These are phyloP conservation scores for Zosterops pallidus DNA, from an alignment of 2,113 vertebrate species.

Conservation along the genomic window DNA sequence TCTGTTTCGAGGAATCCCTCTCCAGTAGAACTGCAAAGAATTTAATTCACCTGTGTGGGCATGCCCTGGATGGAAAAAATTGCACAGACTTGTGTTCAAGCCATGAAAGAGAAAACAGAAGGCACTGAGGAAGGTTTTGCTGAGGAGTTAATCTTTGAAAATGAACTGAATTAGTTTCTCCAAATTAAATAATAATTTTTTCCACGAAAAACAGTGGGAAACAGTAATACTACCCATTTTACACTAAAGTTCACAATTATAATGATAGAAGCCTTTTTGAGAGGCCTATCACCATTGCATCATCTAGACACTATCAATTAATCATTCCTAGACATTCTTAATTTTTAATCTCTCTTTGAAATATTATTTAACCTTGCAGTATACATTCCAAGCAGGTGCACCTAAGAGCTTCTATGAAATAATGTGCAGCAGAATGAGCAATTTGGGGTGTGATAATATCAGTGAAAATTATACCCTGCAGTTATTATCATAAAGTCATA, in stretches of 20 bases:
- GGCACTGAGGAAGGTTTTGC: background rate
- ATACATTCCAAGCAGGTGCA: background rate
- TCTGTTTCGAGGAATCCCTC: background rate
- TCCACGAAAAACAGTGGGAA: background rate
- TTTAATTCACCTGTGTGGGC: background rate
- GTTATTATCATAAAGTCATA: constrained; percentile 37
- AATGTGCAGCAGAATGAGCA: background rate
- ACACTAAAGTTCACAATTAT: background rate
- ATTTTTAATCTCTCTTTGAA: background rate
- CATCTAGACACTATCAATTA: background rate
- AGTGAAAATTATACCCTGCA: constrained; percentile 28
- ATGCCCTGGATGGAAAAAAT: background rate
- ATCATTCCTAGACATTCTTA: background rate
- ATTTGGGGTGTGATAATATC: constrained; percentile 22
- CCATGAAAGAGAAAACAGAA: background rate
- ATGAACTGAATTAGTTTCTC: background rate
- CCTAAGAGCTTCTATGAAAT: background rate
- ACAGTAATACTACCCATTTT: background rate
- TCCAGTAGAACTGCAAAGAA: background rate
- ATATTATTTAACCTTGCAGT: background rate
- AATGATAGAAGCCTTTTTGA: background rate
- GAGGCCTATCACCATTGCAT: background rate
- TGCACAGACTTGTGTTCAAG: background rate
- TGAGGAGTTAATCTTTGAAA: background rate
- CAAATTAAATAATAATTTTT: background rate